Percentiles rank a stretch among this genome's conserved stretches.
Evolutionary conservation across 2,888 invertebrate species (phyloP).

Genomic region (Orthosia cruda): DNA sequence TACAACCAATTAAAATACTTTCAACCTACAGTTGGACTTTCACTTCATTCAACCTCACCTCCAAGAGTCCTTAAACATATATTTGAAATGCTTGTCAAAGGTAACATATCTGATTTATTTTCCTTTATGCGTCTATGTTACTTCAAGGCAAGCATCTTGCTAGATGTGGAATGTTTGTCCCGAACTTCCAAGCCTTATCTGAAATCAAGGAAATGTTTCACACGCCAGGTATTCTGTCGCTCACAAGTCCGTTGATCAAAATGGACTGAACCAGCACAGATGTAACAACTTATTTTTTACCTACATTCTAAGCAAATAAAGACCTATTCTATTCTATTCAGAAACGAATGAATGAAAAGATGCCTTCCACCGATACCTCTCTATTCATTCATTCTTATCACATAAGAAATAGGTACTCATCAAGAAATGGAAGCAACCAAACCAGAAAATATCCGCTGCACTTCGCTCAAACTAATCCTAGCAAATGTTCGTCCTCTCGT

Average conservation of each 20-base stretch:
- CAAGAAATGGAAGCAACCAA: conserved; percentile 42
- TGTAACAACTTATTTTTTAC: no score
- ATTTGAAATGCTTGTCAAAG: not conserved
- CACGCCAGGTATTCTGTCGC: not conserved
- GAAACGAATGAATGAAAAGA: conserved; percentile 11
- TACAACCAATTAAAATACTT: no score
- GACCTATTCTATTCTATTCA: no score
- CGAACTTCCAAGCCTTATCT: not conserved
- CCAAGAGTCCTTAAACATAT: no score
- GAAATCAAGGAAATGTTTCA: not conserved
- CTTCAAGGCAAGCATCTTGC: not conserved
- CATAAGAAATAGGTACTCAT: conserved; percentile 14
- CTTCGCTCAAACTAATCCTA: conserved; percentile 33
- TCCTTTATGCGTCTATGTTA: not conserved
- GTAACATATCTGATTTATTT: not conserved
- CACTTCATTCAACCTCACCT: no score
- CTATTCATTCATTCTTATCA: conserved; percentile 38
- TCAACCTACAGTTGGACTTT: no score
- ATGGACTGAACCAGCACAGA: not conserved
- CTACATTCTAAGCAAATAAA: no score
- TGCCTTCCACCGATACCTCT: not conserved
- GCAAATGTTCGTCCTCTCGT: conserved; percentile 12
- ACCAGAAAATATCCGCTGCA: conserved; percentile 34
- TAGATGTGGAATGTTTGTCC: not conserved
- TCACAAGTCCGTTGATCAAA: conserved; percentile 12